Evolutionary conservation across 2,797 vertebrate species (phyloP).

Genomic region (Cynodonichthys magdalenae): DNA sequence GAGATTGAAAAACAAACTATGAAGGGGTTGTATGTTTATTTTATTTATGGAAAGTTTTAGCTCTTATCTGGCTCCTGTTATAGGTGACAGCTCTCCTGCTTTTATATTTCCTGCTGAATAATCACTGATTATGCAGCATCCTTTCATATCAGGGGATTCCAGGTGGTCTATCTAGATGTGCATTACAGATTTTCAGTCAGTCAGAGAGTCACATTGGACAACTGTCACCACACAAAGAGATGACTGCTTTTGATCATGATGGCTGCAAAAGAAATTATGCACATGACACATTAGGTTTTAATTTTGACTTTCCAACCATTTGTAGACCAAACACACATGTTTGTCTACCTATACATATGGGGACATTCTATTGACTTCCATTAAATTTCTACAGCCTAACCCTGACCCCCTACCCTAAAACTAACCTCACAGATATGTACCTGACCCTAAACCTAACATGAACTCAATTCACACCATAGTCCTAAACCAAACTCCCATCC

Average conservation of each 20-base stretch:
- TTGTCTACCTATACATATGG: too few relatives aligned
- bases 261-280: conserved; percentile 58
- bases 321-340: too few relatives aligned
- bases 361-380: too few relatives aligned
- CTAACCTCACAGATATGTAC: too few relatives aligned
- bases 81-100: conserved; percentile 28
- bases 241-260: conserved; percentile 52
- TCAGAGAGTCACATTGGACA: conserved; percentile 37
- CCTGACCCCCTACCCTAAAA: too few relatives aligned
- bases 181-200: conserved; percentile 32
- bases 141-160: conserved; percentile 43
- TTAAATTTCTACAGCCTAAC: too few relatives aligned
- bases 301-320: conserved; percentile 51
- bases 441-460: too few relatives aligned
- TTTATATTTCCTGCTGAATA: conserved; percentile 54
- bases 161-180: conserved; percentile 19
- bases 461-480: too few relatives aligned
- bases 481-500: too few relatives aligned
- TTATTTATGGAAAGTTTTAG: conserved; percentile 62
- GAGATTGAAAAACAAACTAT: conserved; percentile 73
- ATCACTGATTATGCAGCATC: conserved; percentile 44
- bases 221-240: conserved; percentile 3
- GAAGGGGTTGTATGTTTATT: conserved; percentile 53
- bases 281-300: conserved; percentile 55
- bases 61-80: conserved; percentile 35